Conservation (phyloP, 2,113 vertebrate species). For the Chascanopsetta lugubris region DNA sequence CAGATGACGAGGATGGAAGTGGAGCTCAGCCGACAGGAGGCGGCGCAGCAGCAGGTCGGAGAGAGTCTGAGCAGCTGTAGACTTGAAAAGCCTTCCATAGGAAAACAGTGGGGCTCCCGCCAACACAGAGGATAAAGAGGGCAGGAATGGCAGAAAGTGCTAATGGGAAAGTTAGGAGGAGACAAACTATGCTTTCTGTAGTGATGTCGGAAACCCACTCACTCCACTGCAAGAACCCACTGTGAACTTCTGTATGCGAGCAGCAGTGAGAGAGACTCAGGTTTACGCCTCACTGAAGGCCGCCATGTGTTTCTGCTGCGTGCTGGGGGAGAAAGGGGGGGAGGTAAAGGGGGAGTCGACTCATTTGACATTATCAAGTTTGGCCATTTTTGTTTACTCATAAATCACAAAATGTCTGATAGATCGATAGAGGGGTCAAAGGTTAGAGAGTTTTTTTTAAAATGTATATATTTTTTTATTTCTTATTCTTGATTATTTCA, state of each 20-base stretch:
- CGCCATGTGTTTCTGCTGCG: too few relatives aligned
- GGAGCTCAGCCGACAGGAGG: constrained; percentile 36
- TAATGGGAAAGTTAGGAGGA: constrained; percentile 16
- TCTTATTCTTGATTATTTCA: too few relatives aligned
- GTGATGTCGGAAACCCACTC: constrained; percentile 11
- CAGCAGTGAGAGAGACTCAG: neutral
- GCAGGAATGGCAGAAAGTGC: constrained; percentile 17
- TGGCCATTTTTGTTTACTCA: too few relatives aligned
- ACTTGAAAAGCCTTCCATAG: constrained; percentile 44
- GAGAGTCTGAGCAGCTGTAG: constrained; percentile 26
- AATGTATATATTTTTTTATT: too few relatives aligned
- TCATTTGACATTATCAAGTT: too few relatives aligned
- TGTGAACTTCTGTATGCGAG: constrained; percentile 21
- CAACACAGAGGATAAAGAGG: constrained; percentile 11
- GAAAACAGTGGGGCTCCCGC: constrained; percentile 22
- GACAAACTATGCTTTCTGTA: constrained; percentile 12
- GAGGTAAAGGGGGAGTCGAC: too few relatives aligned
- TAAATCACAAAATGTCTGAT: too few relatives aligned
- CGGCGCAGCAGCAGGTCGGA: constrained; percentile 38
- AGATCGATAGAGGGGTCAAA: too few relatives aligned
- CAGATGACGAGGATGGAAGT: constrained; percentile 14
- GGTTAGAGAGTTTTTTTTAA: too few relatives aligned
- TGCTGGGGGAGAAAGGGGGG: too few relatives aligned
- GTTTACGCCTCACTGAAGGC: too few relatives aligned
- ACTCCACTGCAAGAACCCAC: constrained; percentile 13